These are phyloP conservation scores for Cottoperca gobio DNA, from an alignment of 2,797 vertebrate genomes.

Conservation along the genomic window DNA sequence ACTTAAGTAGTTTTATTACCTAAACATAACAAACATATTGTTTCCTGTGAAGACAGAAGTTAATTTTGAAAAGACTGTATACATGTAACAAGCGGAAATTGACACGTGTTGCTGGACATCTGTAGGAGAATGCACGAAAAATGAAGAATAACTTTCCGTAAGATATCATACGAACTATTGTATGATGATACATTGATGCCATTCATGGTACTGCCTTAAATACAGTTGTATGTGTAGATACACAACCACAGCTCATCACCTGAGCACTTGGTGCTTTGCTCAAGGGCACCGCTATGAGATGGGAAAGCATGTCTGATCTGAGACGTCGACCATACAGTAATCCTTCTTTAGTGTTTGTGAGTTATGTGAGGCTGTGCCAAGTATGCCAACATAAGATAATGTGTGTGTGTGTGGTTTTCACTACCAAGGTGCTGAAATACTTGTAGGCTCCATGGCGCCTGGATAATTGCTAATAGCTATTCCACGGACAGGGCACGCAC, in stretches of 20 bases:
- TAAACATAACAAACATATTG: no score
- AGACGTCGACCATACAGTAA: neutral
- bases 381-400: slow-evolving; percentile 1
- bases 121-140: no score
- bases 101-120: no score
- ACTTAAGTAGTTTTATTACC: no score
- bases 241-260: neutral
- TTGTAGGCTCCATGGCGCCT: slow-evolving; percentile 24
- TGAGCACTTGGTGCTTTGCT: slow-evolving; percentile 14
- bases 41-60: no score
- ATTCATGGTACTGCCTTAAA: neutral
- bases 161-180: no score
- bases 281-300: neutral
- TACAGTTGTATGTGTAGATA: neutral
- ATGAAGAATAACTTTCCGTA: no score
- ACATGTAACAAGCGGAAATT: no score
- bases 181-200: no score
- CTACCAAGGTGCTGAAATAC: slow-evolving; percentile 46
- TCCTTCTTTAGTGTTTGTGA: slow-evolving; percentile 18
- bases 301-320: slow-evolving; percentile 10
- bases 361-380: slow-evolving; percentile 10
- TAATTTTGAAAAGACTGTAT: no score
- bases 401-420: slow-evolving; percentile 13
- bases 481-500: slow-evolving; percentile 3
- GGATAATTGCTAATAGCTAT: slow-evolving; percentile 47